Evolutionary conservation across 2,888 invertebrate species (phyloP).

Genomic region (Lepidonotus clava): DNA sequence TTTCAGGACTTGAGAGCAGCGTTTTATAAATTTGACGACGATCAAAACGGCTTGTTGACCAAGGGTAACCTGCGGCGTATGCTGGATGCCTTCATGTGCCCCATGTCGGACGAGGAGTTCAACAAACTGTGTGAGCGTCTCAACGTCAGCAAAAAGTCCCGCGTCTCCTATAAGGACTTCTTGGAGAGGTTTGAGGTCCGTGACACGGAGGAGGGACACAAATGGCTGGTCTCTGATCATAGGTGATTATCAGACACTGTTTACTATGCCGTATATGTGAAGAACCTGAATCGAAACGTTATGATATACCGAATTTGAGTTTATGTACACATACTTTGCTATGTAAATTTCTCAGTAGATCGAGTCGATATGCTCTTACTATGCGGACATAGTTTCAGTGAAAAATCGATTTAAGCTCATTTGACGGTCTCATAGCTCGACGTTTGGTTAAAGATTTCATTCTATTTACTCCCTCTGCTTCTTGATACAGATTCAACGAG

Average conservation of each 20-base stretch:
- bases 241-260: constrained; percentile 66
- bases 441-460: too few relatives aligned
- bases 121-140: constrained; percentile 74
- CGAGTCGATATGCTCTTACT: too few relatives aligned
- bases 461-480: neutral
- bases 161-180: constrained; percentile 76
- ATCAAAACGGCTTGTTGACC: constrained; percentile 74
- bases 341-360: too few relatives aligned
- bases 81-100: constrained; percentile 76
- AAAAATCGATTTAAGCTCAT: too few relatives aligned
- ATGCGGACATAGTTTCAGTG: too few relatives aligned
- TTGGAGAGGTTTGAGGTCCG: constrained; percentile 76
- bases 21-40: constrained; percentile 79
- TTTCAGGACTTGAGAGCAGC: constrained; percentile 76
- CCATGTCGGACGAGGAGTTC: constrained; percentile 75
- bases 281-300: too few relatives aligned
- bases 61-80: constrained; percentile 75
- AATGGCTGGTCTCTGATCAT: constrained; percentile 78
- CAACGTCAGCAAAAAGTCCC: constrained; percentile 69
- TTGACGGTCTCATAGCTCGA: too few relatives aligned
- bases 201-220: constrained; percentile 77
- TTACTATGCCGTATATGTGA: too few relatives aligned
- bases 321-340: too few relatives aligned
- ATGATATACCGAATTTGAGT: too few relatives aligned
- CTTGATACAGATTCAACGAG: constrained; percentile 72